Evolutionary conservation across 2,888 invertebrate genomes (phyloP).

Genomic region (Orthonevra nobilis): DNA sequence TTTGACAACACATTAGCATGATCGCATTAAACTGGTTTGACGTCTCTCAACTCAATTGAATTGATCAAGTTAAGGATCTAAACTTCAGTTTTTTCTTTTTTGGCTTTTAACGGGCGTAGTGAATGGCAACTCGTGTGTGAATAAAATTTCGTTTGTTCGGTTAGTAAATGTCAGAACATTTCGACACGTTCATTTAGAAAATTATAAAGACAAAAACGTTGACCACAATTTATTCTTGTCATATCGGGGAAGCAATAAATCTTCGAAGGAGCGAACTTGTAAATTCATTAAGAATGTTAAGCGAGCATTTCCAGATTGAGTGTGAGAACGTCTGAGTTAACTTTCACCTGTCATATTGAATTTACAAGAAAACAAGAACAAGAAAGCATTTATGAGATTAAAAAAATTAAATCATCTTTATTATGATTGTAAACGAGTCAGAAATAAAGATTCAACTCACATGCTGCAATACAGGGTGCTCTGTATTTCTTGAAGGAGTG

Average conservation of each 20-base stretch:
- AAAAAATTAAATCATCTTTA: constrained; percentile 17
- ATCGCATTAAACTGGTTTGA: constrained; percentile 5
- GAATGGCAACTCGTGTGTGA: constrained; percentile 9
- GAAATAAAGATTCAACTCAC: too few species aligned
- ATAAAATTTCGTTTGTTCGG: constrained; percentile 3
- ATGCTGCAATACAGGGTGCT: too few species aligned
- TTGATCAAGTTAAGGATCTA: constrained; percentile 22
- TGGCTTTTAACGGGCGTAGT: too few species aligned
- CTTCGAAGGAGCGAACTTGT: neutral
- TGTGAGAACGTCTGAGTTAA: constrained; percentile 15
- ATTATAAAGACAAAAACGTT: neutral
- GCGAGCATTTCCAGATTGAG: neutral
- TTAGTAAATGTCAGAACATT: constrained; percentile 3
- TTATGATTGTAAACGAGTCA: neutral
- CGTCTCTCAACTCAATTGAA: neutral
- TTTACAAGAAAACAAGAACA: neutral
- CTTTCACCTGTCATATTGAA: neutral
- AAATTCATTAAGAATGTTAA: constrained; percentile 5
- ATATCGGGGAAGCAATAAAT: constrained; percentile 4
- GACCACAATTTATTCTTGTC: neutral
- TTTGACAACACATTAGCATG: neutral
- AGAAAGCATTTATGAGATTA: too few species aligned
- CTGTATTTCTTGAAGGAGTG: too few species aligned
- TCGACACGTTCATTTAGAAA: too few species aligned
- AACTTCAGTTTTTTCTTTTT: too few species aligned